Conservation (phyloP, 2,888 invertebrate species). For the Adelphocoris suturalis region DNA sequence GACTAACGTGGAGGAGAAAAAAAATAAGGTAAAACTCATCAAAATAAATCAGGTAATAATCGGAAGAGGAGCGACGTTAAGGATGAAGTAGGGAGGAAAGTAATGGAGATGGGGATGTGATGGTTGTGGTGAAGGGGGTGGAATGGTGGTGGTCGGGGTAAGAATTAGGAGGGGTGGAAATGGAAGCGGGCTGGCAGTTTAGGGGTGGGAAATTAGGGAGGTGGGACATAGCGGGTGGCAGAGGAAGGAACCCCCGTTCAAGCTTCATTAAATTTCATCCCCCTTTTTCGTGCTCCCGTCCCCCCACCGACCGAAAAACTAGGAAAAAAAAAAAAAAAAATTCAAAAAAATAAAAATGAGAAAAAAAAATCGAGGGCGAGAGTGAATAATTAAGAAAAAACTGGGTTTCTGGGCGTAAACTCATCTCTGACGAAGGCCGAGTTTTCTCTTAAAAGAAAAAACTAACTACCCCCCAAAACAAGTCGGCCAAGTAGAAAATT, state of each 20-base stretch:
- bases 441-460: conserved; percentile 1
- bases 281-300: conserved; percentile 5
- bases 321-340: background rate
- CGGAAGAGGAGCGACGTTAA: conserved; percentile 46
- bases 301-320: conserved; percentile 26
- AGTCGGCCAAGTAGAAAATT: conserved; percentile 44
- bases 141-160: background rate
- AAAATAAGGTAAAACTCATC: conserved; percentile 11
- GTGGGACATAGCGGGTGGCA: background rate
- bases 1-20: background rate
- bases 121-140: too few species aligned
- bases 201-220: background rate
- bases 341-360: background rate
- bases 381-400: conserved; percentile 64
- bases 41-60: conserved; percentile 59
- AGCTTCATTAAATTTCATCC: conserved; percentile 67
- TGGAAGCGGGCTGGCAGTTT: background rate
- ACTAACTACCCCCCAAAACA: conserved; percentile 52
- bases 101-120: background rate
- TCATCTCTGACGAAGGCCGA: conserved; percentile 21
- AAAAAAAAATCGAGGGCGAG: background rate
- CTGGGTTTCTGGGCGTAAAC: conserved; percentile 59
- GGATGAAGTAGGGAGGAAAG: conserved; percentile 45
- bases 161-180: background rate
- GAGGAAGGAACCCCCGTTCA: conserved; percentile 57